These are phyloP conservation scores for Antitype chi DNA, from an alignment of 2,888 invertebrate genomes.

Conservation along the genomic window DNA sequence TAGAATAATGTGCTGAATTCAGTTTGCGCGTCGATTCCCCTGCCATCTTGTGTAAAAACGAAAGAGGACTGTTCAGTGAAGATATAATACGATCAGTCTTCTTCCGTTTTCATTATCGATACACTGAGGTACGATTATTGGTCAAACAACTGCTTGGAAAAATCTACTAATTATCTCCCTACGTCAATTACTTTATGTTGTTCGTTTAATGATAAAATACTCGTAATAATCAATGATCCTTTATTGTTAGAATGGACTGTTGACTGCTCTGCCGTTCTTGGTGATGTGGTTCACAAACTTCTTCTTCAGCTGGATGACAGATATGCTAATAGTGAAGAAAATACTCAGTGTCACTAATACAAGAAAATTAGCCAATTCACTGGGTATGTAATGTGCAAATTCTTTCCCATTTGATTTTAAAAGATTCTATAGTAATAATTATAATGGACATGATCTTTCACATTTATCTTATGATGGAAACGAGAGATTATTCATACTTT, in stretches of 20 bases:
- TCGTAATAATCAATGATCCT: not conserved
- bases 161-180: not conserved
- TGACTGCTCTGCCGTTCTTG: conserved; percentile 94
- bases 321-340: conserved; percentile 90
- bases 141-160: not conserved
- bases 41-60: not conserved
- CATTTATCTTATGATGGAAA: not conserved
- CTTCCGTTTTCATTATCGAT: no score
- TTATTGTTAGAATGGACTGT: conserved; percentile 90
- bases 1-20: no score
- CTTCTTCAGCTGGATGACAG: conserved; percentile 92
- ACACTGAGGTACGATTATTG: not conserved
- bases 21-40: no score
- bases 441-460: not conserved
- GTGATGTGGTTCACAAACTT: conserved; percentile 94
- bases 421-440: not conserved
- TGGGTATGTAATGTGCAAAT: conserved; percentile 76
- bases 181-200: not conserved
- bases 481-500: not conserved
- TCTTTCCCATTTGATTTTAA: not conserved
- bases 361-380: conserved; percentile 90
- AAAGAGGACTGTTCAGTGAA: not conserved
- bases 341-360: conserved; percentile 88
- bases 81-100: no score
- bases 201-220: not conserved